phyloP scores from a whole-genome alignment of 2,113 vertebrate species.

The Bagarius yarrelli region DNA sequence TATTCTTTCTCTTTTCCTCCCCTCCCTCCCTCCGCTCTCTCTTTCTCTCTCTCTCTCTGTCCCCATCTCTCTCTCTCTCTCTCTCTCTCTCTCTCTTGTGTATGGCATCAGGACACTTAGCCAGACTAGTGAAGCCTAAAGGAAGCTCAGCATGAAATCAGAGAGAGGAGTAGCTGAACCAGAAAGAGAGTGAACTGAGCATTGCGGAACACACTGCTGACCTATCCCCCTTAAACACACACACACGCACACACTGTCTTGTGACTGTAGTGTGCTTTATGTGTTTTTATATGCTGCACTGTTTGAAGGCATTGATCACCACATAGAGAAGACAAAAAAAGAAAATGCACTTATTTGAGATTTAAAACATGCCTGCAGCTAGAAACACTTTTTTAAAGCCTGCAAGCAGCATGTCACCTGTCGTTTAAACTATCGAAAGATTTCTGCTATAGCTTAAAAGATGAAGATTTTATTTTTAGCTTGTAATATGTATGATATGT shows the following conservation, averaged over 20 bases:
- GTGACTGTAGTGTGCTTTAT: constrained; percentile 34
- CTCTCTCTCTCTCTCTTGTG: constrained; percentile 36
- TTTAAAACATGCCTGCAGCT: constrained; percentile 23
- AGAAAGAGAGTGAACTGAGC: constrained; percentile 75
- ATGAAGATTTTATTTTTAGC: neutral
- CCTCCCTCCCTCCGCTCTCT: constrained; percentile 16
- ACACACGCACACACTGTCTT: constrained; percentile 38
- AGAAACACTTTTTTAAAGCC: neutral
- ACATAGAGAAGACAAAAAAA: constrained; percentile 4
- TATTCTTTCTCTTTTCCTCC: constrained; percentile 26
- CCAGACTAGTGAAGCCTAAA: constrained; percentile 66
- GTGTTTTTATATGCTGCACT: neutral
- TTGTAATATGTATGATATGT: neutral
- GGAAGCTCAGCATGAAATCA: constrained; percentile 77
- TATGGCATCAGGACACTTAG: constrained; percentile 56
- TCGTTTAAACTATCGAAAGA: constrained; percentile 5
- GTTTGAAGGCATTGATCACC: constrained; percentile 23
- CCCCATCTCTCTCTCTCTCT: constrained; percentile 37
- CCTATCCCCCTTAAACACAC: constrained; percentile 62
- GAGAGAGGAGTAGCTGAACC: constrained; percentile 75
- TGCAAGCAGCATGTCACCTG: constrained; percentile 10
- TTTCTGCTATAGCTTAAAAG: neutral
- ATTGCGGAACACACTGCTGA: constrained; percentile 73
- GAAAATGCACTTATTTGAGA: constrained; percentile 8
- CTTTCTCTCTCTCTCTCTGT: constrained; percentile 33